Evolutionary conservation across 2,113 vertebrate species (phyloP).

Genomic region (Ptilorrhoa leucosticta): DNA sequence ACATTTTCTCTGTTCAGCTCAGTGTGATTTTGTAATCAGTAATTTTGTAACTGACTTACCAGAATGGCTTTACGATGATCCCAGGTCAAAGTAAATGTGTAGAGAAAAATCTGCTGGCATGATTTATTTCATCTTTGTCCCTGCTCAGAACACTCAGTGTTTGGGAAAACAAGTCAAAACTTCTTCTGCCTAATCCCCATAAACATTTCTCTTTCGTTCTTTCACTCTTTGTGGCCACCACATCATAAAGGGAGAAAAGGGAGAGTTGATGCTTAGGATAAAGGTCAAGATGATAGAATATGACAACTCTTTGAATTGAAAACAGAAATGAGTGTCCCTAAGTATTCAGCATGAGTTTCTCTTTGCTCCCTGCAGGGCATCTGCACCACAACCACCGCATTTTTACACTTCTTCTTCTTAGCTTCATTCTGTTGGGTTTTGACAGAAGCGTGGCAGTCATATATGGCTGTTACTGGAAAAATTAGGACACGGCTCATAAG

Average conservation of each 20-base stretch:
- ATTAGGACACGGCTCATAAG: conserved; percentile 97
- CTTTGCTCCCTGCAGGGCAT: conserved; percentile 81
- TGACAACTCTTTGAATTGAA: conserved; percentile 23
- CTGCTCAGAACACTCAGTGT: not conserved
- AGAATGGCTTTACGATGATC: not conserved
- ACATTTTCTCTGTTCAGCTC: not conserved
- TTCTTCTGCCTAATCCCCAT: not conserved
- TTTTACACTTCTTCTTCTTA: conserved; percentile 99
- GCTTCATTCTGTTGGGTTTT: conserved; percentile 99
- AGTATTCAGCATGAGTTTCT: conserved; percentile 43
- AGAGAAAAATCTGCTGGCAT: not conserved
- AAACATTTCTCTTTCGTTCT: not conserved
- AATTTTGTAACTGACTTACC: not conserved
- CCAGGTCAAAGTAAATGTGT: not conserved
- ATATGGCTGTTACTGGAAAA: conserved; percentile 99
- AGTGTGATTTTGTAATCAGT: not conserved
- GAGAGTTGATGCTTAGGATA: not conserved
- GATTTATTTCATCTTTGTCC: not conserved
- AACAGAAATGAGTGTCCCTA: not conserved
- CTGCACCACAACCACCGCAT: conserved; percentile 95
- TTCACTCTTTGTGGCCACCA: not conserved
- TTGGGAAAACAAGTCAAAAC: not conserved
- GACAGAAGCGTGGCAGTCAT: conserved; percentile 99
- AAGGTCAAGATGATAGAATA: conserved; percentile 30
- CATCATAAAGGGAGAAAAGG: not conserved